Base-by-base conservation (phyloP, 2,797 vertebrate species). In the Euthynnus affinis region DNA sequence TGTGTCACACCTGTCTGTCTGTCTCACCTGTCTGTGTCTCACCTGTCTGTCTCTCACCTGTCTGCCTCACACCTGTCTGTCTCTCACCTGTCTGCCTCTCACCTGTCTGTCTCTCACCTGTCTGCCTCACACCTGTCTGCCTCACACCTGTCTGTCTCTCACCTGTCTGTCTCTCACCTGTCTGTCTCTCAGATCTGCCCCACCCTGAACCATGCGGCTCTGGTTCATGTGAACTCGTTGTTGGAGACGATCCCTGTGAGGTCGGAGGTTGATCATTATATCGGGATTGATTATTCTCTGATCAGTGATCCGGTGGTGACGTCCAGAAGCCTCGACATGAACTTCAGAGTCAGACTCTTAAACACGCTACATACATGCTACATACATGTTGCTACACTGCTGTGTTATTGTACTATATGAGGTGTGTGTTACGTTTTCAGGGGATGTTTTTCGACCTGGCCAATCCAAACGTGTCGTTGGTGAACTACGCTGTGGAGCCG, bases 251-350 rank as follows among this genome's bases (percentile, higher is more conserved):
- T 99, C 57, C 97, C 98, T 93, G 98, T 99, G 71, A 95, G 94
- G 42, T 89, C 94, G 2, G 79, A 96, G 0, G 97, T 99, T 72
- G 97, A 99, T 37, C 44, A 92, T 0, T 95, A 94, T 1, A 88
- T 99, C 0, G 98, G 98, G 42, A 99, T 99, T 0, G 98, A 99
- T 90, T 99, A 99, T 82, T 97, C 98, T 20, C 95, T 99, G 23
- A 89, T 98, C 9, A 94, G 85, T 56, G 96, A 99, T 70, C 98
- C 98, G 0, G 80, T 92, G 0, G 92, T 98, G 81, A 95, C 96
- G 0, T 52, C 81, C 0, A 91, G 84, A 55, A 96, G 94, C 74
- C 95, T 99, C 0, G 97, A 99, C 88, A 95, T 99, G 86, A 92
- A 98, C 81, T 99, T 99, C 88, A 97, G 94, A 96, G 98, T 98